Evolutionary conservation across 1,140 invertebrate species (phyloP).

Genomic region (Leptestheria dahalacensis): DNA sequence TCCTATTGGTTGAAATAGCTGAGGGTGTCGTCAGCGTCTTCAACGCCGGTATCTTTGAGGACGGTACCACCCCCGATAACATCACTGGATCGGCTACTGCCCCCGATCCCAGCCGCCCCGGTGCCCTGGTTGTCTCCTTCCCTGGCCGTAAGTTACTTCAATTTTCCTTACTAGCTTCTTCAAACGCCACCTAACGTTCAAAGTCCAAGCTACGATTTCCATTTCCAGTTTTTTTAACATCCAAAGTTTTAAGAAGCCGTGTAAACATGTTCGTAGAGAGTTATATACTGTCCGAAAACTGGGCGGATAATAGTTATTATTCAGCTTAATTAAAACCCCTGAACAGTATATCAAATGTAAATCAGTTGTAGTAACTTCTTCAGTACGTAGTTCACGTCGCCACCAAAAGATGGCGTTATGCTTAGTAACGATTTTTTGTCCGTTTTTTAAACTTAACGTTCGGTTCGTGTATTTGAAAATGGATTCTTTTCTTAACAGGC

Average conservation of each 20-base stretch:
- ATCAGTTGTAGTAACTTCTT: too few species aligned
- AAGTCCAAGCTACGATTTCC: neutral
- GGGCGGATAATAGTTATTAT: too few species aligned
- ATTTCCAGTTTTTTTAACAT: too few species aligned
- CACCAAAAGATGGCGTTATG: neutral
- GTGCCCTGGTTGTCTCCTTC: slow-evolving; percentile 7
- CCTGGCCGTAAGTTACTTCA: slow-evolving; percentile 6
- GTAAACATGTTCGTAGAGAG: too few species aligned
- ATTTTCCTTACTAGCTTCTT: neutral
- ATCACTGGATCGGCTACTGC: slow-evolving; percentile 14
- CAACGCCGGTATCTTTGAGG: slow-evolving; percentile 4
- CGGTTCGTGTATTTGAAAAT: neutral
- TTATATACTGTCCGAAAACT: too few species aligned
- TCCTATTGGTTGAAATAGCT: neutral
- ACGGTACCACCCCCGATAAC: slow-evolving; percentile 6
- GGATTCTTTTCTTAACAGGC: neutral
- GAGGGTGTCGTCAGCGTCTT: slow-evolving; percentile 7
- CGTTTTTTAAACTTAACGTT: too few species aligned
- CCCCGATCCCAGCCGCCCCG: slow-evolving; percentile 3
- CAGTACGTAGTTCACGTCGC: too few species aligned
- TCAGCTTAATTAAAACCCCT: too few species aligned
- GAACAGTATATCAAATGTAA: too few species aligned
- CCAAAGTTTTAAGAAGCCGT: too few species aligned
- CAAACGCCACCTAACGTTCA: neutral
- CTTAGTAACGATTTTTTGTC: neutral